phyloP scores from a whole-genome alignment of 2,888 invertebrate species.

The Fabriciana adippe region DNA sequence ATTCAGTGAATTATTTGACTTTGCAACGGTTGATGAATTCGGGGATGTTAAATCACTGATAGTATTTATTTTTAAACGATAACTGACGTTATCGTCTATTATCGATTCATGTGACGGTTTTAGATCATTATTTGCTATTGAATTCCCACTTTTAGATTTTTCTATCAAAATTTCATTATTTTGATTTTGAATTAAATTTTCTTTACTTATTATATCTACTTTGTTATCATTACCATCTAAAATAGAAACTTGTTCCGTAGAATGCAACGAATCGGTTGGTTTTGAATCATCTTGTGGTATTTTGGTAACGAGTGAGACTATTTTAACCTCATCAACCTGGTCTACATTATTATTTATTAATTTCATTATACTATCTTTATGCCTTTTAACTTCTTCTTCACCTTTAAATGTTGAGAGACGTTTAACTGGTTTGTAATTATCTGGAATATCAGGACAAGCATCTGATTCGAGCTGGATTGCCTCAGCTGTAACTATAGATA shows the following conservation, averaged over 20 bases:
- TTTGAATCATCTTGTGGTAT: neutral
- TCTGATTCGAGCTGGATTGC: slow-evolving; percentile 4
- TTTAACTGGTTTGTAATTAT: slow-evolving; percentile 17
- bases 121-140: slow-evolving; percentile 9
- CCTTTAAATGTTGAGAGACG: slow-evolving; percentile 31
- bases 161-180: neutral
- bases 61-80: slow-evolving; percentile 73
- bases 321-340: slow-evolving; percentile 21
- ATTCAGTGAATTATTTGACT: slow-evolving; percentile 42
- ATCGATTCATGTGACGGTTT: slow-evolving; percentile 39
- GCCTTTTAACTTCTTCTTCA: slow-evolving; percentile 16
- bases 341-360: slow-evolving; percentile 17
- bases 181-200: neutral
- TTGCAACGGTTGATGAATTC: slow-evolving; percentile 41
- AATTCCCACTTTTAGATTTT: neutral
- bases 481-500: slow-evolving; percentile 11
- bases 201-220: neutral
- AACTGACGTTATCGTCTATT: slow-evolving; percentile 64
- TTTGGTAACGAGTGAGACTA: neutral
- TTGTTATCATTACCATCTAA: neutral
- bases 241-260: neutral
- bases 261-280: neutral
- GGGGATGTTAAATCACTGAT: slow-evolving; percentile 53
- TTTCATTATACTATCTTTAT: neutral
- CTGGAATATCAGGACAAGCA: slow-evolving; percentile 16